A percentile compares a stretch with the other conserved stretches of the same genome.
Evolutionary conservation across 2,113 vertebrate species (phyloP).

Genomic region (Stercorarius parasiticus): DNA sequence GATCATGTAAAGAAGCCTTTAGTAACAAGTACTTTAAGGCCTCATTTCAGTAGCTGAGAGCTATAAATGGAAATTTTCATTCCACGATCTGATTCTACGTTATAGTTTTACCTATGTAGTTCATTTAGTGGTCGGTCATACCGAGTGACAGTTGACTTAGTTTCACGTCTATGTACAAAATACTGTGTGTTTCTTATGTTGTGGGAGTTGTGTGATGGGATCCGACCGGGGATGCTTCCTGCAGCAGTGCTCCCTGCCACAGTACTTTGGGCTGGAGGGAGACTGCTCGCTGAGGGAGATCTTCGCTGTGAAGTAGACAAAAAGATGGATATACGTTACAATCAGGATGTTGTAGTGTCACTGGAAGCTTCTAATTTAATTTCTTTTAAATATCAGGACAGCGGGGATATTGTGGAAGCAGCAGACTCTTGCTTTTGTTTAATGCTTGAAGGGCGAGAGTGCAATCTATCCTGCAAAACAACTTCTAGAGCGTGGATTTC

Average conservation of each 20-base stretch:
- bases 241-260: not conserved
- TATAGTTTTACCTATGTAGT: not conserved
- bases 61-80: not conserved
- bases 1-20: not conserved
- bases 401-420: not conserved
- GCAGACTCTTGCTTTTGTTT: not conserved
- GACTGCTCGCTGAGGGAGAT: not conserved
- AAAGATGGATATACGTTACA: not conserved
- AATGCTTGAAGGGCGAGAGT: not conserved
- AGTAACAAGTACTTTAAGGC: not conserved
- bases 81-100: not conserved
- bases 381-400: not conserved
- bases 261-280: not conserved
- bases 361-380: not conserved
- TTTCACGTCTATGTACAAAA: not conserved
- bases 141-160: not conserved
- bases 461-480: not conserved
- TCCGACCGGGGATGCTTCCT: not conserved
- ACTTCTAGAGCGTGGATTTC: not conserved
- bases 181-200: not conserved
- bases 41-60: not conserved
- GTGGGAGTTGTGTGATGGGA: not conserved
- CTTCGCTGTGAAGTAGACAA: not conserved
- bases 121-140: not conserved
- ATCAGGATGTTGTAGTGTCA: not conserved